Evolutionary conservation across 2,113 vertebrate genomes (phyloP).

Genomic region (Oenanthe oenanthe): DNA sequence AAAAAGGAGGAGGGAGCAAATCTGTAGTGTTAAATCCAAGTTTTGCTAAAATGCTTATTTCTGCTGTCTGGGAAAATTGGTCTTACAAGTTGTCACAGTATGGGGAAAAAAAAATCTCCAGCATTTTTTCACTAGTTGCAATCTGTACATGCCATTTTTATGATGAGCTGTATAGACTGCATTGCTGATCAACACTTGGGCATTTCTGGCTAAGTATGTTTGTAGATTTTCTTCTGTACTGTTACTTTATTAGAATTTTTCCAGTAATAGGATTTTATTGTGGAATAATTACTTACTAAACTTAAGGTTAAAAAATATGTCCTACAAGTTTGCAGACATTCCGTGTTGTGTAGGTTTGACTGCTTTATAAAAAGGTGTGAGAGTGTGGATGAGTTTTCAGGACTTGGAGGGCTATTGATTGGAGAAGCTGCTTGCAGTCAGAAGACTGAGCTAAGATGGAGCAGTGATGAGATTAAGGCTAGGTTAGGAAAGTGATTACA

Average conservation of each 20-base stretch:
- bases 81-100: neutral
- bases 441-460: conserved; percentile 51
- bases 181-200: neutral
- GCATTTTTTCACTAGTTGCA: neutral
- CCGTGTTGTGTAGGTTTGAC: neutral
- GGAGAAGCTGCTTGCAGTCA: conserved; percentile 38
- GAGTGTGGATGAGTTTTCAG: neutral
- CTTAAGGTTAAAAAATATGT: neutral
- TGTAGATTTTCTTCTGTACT: neutral
- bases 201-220: neutral
- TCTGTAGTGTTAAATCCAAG: neutral
- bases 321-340: neutral
- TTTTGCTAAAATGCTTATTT: neutral
- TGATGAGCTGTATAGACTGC: neutral
- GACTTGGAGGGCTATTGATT: conserved; percentile 62
- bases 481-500: conserved; percentile 63
- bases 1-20: neutral
- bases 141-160: neutral
- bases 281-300: neutral
- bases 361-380: conserved; percentile 8
- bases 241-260: neutral
- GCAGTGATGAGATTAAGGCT: conserved; percentile 68
- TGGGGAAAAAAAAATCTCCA: neutral
- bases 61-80: neutral
- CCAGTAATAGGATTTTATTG: neutral